Conservation (phyloP, 1,140 invertebrate species). For the Apis dorsata region DNA sequence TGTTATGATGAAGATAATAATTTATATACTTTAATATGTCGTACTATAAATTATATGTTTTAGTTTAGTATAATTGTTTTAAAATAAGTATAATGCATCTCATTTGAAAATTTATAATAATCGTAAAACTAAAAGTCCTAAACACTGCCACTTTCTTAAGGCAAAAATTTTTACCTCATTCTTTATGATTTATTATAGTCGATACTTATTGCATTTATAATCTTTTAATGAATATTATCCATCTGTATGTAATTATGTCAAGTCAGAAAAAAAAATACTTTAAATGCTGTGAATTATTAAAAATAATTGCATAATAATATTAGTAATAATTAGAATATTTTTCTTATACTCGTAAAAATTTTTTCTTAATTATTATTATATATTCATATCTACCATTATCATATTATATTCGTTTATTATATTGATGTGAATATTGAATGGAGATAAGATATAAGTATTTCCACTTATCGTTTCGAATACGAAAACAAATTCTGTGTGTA, state of each 20-base stretch:
- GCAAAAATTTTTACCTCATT: constrained; percentile 28
- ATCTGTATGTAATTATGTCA: not conserved
- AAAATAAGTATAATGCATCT: constrained; percentile 21
- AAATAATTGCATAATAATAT: not conserved
- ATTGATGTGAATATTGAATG: not conserved
- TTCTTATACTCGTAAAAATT: not conserved
- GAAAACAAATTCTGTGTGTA: not conserved
- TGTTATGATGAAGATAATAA: too few species aligned
- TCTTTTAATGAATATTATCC: not conserved
- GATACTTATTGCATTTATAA: constrained; percentile 15
- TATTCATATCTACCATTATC: not conserved
- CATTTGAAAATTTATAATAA: not conserved
- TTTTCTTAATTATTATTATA: not conserved
- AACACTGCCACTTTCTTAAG: constrained; percentile 42
- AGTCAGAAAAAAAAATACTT: not conserved
- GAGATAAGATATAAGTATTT: constrained; percentile 11
- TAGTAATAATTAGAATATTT: not conserved
- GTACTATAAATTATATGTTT: not conserved
- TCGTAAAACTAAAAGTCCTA: not conserved
- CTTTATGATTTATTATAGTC: not conserved
- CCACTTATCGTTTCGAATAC: not conserved
- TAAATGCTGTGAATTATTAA: constrained; percentile 21
- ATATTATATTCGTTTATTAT: not conserved
- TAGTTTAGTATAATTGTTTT: constrained; percentile 6
- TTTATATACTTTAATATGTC: constrained; percentile 10